phyloP scores from a whole-genome alignment of 2,113 vertebrate genomes.

The Eublepharis macularius region DNA sequence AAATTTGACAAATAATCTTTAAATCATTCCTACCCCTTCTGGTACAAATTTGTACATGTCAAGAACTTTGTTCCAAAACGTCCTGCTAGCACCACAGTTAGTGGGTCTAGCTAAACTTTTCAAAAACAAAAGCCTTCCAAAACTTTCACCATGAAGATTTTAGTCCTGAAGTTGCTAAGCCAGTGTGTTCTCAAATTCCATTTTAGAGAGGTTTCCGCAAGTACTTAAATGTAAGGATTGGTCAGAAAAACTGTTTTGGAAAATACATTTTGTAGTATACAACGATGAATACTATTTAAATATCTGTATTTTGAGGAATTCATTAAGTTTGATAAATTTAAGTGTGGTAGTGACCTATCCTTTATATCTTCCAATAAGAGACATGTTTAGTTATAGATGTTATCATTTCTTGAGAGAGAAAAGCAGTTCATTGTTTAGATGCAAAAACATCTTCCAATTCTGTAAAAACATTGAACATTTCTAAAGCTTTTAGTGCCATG shows the following conservation, averaged over 20 bases:
- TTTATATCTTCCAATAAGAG: conserved; percentile 30
- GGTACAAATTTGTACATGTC: not conserved
- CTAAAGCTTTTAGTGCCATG: not conserved
- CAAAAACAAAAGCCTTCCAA: too few species aligned
- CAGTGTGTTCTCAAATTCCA: not conserved
- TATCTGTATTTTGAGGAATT: not conserved
- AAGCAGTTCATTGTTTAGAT: conserved; percentile 44
- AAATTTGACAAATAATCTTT: conserved; percentile 43
- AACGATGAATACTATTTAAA: not conserved
- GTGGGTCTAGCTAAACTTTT: conserved; percentile 31
- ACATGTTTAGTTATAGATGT: conserved; percentile 38
- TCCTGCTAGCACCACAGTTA: conserved; percentile 53
- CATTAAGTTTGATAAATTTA: conserved; percentile 23
- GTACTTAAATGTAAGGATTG: not conserved
- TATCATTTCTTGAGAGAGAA: conserved; percentile 31
- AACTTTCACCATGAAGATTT: not conserved
- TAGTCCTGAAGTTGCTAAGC: not conserved
- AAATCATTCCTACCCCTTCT: conserved; percentile 50
- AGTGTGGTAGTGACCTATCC: not conserved
- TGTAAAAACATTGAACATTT: not conserved
- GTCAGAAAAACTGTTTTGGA: conserved; percentile 5
- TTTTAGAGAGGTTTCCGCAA: not conserved
- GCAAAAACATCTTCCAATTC: conserved; percentile 34
- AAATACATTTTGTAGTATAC: conserved; percentile 36
- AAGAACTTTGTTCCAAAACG: conserved; percentile 40